Percentiles rank a stretch among this genome's conserved stretches.
phyloP scores from a whole-genome alignment of 2,113 vertebrate genomes.

The Muscicapa adusta region DNA sequence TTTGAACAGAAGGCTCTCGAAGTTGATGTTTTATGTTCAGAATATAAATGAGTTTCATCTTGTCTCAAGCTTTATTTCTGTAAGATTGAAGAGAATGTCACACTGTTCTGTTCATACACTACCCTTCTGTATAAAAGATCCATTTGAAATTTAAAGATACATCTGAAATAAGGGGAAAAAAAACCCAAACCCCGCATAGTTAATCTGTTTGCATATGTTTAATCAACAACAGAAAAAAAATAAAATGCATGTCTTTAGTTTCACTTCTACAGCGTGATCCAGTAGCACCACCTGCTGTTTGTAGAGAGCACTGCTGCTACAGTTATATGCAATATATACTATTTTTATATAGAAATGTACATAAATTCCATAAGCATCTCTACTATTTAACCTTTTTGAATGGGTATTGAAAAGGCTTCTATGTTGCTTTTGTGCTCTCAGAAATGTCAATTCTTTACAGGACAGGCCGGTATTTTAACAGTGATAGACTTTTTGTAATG shows the following conservation, averaged over 20 bases:
- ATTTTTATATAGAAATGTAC: no score
- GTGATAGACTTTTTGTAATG: background rate
- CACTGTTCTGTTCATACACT: background rate
- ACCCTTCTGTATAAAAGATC: background rate
- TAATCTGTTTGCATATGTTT: background rate
- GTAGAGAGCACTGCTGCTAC: background rate
- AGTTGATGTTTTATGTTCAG: background rate
- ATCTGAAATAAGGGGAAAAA: background rate
- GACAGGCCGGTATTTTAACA: background rate
- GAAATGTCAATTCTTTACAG: background rate
- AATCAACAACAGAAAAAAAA: background rate
- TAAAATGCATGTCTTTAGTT: background rate
- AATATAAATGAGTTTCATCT: background rate
- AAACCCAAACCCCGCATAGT: background rate
- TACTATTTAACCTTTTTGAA: background rate
- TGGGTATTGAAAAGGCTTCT: background rate
- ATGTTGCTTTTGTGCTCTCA: background rate
- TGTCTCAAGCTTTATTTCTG: background rate
- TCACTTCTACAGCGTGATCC: background rate
- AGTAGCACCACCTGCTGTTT: constrained; percentile 35
- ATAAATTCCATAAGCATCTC: background rate
- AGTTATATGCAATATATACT: fast-evolving
- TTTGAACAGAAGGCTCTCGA: background rate
- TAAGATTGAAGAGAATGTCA: background rate
- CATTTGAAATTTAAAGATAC: background rate